A percentile compares a stretch with the other conserved stretches of the same genome.
Evolutionary conservation across 2,113 vertebrate genomes (phyloP).

Genomic region (Salminus brasiliensis): DNA sequence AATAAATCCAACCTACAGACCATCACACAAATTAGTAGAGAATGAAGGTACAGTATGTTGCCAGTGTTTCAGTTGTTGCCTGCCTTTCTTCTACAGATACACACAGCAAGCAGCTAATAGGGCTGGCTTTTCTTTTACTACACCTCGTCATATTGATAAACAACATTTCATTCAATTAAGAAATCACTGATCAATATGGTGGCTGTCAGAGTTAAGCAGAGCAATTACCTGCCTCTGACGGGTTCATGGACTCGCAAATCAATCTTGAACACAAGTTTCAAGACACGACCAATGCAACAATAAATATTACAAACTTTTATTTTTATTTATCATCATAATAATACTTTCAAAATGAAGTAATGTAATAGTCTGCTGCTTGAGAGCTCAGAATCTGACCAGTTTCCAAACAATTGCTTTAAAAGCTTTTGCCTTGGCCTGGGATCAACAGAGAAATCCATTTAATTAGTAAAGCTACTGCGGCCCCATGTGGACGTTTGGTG

Average conservation of each 20-base stretch:
- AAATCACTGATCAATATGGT: slow-evolving; percentile 47
- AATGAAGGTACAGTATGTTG: neutral
- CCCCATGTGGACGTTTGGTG: slow-evolving; percentile 65
- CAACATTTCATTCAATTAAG: slow-evolving; percentile 65
- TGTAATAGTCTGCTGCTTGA: slow-evolving; percentile 48
- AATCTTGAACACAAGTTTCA: slow-evolving; percentile 60
- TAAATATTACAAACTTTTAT: slow-evolving; percentile 69
- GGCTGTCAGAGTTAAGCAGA: slow-evolving; percentile 52
- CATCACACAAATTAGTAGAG: neutral
- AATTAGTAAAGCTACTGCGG: slow-evolving; percentile 65
- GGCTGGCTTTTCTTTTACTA: neutral
- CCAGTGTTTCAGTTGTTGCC: neutral
- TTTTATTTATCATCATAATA: slow-evolving; percentile 61
- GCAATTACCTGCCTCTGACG: slow-evolving; percentile 60
- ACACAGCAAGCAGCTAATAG: slow-evolving; percentile 2
- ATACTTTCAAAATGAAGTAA: slow-evolving; percentile 59
- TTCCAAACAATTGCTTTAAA: slow-evolving; percentile 68
- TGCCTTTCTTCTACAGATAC: slow-evolving; percentile 16
- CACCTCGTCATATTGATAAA: slow-evolving; percentile 20
- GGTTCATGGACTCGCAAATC: slow-evolving; percentile 56
- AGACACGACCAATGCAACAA: slow-evolving; percentile 60
- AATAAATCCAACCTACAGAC: neutral
- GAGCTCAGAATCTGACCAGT: slow-evolving; percentile 63
- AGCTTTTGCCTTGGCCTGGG: slow-evolving; percentile 53
- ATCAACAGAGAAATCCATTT: slow-evolving; percentile 42